Evolutionary conservation across 2,888 invertebrate species (phyloP).

Genomic region (Eristalis pertinax): DNA sequence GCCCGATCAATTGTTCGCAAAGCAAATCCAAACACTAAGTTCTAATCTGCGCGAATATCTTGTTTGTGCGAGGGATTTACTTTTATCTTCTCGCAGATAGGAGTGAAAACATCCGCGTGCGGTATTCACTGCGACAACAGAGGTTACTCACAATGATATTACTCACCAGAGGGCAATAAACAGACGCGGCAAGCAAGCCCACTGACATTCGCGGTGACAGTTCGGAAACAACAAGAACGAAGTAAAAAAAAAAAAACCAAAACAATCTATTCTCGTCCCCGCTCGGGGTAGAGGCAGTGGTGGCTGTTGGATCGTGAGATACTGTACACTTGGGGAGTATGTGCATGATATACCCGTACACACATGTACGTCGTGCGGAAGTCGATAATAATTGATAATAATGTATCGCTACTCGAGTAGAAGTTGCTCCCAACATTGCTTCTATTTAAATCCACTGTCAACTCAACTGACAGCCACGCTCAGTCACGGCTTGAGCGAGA

Average conservation of each 20-base stretch:
- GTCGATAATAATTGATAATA: conserved; percentile 67
- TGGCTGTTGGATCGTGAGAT: neutral
- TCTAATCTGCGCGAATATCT: neutral
- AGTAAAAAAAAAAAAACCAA: neutral
- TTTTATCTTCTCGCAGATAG: neutral
- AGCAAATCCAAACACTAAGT: neutral
- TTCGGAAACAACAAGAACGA: conserved; percentile 13
- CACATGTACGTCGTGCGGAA: conserved; percentile 47
- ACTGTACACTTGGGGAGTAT: conserved; percentile 4
- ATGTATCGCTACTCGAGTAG: conserved; percentile 4
- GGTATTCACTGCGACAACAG: conserved; percentile 2
- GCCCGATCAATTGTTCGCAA: neutral
- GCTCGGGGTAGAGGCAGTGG: neutral
- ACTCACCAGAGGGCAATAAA: conserved; percentile 36
- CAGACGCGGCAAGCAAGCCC: conserved; percentile 12
- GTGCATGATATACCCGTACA: conserved; percentile 19
- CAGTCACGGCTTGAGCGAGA: neutral
- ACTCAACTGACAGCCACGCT: conserved; percentile 21
- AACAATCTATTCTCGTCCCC: neutral
- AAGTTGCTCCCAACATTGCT: conserved; percentile 13
- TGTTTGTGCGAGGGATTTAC: neutral
- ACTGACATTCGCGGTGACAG: conserved; percentile 33
- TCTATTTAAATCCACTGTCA: conserved; percentile 18
- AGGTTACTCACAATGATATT: neutral
- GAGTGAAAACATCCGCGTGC: neutral